Evolutionary conservation across 2,797 vertebrate genomes (phyloP).

Genomic region (Gallinago nigripennis): DNA sequence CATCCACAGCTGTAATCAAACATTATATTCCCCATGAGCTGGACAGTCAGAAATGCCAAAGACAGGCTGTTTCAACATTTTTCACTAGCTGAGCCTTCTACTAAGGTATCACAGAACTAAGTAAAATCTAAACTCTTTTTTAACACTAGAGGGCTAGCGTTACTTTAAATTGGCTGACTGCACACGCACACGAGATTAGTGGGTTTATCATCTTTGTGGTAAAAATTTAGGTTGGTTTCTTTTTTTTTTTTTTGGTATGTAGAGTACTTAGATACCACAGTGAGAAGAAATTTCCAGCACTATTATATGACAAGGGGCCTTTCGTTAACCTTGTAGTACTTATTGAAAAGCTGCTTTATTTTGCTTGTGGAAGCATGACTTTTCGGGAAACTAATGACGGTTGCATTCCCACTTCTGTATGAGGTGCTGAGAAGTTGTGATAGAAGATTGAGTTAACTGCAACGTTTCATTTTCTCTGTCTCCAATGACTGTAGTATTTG

Average conservation of each 20-base stretch:
- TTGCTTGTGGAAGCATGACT: background rate
- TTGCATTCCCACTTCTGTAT: background rate
- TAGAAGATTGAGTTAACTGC: background rate
- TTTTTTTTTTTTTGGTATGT: background rate
- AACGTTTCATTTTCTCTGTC: background rate
- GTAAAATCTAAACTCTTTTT: background rate
- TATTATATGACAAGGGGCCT: background rate
- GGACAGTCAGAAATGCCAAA: background rate
- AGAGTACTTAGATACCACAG: background rate
- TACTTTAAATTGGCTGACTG: background rate
- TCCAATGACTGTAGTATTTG: background rate
- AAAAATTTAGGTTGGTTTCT: background rate
- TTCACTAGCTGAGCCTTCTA: background rate
- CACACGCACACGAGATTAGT: background rate
- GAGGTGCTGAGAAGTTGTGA: background rate
- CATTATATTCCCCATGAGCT: background rate
- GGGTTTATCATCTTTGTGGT: background rate
- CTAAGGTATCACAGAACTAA: background rate
- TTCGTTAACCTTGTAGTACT: background rate
- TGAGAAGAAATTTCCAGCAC: background rate
- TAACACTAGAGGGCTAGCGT: conserved; percentile 34
- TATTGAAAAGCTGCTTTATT: background rate
- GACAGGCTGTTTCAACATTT: background rate
- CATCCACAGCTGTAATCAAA: background rate
- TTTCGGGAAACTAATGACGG: background rate